A percentile compares a stretch with the other conserved stretches of the same genome.
These are phyloP conservation scores for Heloderma charlesbogerti DNA, from an alignment of 2,113 vertebrate genomes.

Conservation along the genomic window DNA sequence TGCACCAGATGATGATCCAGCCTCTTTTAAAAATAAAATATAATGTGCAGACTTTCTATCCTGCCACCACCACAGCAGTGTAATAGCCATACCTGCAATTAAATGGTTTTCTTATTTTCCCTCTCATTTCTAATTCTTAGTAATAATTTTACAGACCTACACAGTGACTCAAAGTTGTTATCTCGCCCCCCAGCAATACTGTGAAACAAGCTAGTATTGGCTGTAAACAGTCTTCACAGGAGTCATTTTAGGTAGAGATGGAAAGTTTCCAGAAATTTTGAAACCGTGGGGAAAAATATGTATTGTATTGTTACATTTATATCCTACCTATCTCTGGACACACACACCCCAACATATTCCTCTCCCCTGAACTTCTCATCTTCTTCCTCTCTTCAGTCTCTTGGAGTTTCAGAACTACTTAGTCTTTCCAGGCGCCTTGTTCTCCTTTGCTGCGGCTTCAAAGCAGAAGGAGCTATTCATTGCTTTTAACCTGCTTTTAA, in stretches of 20 bases:
- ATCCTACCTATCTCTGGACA: not conserved
- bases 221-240: not conserved
- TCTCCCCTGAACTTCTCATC: not conserved
- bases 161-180: not conserved
- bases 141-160: not conserved
- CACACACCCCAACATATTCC: not conserved
- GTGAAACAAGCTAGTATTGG: not conserved
- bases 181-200: not conserved
- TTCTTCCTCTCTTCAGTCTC: not conserved
- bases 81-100: not conserved
- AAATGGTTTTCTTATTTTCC: not conserved
- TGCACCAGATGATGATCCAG: not conserved
- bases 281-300: not conserved
- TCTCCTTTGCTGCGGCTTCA: not conserved
- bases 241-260: not conserved
- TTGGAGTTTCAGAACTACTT: not conserved
- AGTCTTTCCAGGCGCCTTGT: not conserved
- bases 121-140: not conserved
- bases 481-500: not conserved
- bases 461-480: not conserved
- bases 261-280: not conserved
- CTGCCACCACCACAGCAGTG: not conserved
- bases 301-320: no score
- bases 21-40: not conserved
- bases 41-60: not conserved